Conservation (phyloP, 2,888 invertebrate species). For the Euzetes globulus region DNA sequence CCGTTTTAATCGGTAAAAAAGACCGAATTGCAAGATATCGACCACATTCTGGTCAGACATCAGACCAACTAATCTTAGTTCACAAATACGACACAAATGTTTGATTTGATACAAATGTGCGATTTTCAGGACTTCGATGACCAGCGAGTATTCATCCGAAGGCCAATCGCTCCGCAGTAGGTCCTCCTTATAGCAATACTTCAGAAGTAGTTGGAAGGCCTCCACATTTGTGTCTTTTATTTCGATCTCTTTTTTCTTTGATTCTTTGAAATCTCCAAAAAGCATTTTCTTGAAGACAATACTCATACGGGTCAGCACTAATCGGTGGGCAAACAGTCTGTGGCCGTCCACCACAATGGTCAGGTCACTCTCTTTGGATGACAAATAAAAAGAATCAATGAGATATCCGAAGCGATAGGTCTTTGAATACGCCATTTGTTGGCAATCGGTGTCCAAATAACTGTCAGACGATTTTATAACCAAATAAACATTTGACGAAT, state of each 20-base stretch:
- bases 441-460: too few relatives aligned
- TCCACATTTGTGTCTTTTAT: background rate
- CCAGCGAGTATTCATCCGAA: background rate
- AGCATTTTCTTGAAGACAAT: background rate
- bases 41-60: background rate
- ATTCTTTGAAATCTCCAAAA: background rate
- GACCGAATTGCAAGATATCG: background rate
- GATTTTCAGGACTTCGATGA: background rate
- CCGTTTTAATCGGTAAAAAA: background rate
- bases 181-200: slow-evolving; percentile 6
- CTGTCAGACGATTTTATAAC: too few relatives aligned
- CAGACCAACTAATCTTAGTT: background rate
- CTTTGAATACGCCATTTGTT: background rate
- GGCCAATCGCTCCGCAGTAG: background rate
- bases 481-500: too few relatives aligned
- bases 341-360: background rate
- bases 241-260: background rate
- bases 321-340: background rate
- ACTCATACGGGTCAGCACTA: background rate
- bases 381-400: background rate
- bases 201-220: background rate
- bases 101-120: background rate
- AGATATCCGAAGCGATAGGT: background rate
- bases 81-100: background rate
- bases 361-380: background rate